Percentiles rank a stretch among this genome's conserved stretches.
phyloP scores from a whole-genome alignment of 2,797 vertebrate species.

The Fratercula arctica region DNA sequence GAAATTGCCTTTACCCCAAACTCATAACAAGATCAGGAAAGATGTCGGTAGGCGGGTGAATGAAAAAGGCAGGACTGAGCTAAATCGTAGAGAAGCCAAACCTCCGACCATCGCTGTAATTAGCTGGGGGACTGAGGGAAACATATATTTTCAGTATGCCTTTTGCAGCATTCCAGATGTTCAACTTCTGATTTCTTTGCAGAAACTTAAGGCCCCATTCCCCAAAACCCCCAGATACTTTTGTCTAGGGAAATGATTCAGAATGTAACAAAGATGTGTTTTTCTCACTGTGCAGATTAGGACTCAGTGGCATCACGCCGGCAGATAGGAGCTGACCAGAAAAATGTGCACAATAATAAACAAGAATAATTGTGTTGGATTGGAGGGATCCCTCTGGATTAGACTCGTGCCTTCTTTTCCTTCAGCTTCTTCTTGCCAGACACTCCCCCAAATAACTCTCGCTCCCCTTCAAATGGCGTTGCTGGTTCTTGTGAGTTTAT shows the following conservation, averaged over 20 bases:
- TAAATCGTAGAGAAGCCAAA: background rate
- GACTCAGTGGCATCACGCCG: background rate
- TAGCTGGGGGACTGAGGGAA: background rate
- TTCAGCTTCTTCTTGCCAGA: background rate
- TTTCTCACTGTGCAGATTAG: background rate
- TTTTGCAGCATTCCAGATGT: background rate
- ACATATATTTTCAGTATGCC: background rate
- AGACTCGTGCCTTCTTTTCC: background rate
- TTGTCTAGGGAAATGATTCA: background rate
- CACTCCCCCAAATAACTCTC: background rate
- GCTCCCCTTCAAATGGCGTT: background rate
- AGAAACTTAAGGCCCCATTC: background rate
- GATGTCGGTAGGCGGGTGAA: background rate
- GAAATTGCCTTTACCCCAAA: background rate
- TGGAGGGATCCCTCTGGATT: background rate
- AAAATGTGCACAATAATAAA: background rate
- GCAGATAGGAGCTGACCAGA: background rate
- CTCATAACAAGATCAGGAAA: background rate
- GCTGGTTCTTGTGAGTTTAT: background rate
- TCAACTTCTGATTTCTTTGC: background rate
- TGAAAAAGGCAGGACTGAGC: background rate
- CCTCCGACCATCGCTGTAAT: accelerated
- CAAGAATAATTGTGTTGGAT: background rate
- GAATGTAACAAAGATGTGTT: background rate
- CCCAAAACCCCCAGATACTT: background rate